Evolutionary conservation across 2,113 vertebrate genomes (phyloP), one percentile per base, ranked within the genome.

Genomic region (Sebastes schlegelii): DNA sequence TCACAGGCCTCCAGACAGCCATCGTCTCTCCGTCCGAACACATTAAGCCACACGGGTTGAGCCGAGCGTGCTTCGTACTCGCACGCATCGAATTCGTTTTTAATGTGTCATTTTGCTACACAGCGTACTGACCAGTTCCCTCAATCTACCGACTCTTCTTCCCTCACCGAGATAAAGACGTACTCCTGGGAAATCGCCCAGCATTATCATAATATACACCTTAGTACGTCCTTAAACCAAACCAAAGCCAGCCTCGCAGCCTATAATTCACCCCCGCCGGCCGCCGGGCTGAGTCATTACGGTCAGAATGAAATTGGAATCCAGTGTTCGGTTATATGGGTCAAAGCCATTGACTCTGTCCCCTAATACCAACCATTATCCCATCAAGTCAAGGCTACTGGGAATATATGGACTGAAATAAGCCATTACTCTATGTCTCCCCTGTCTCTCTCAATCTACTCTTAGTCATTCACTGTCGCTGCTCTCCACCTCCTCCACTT

Each of bases 321-420:
- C 43, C 66, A 21, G 19, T 3, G 68, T 51, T 78, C 0, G 8
- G 46, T 45, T 12, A 8, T 4, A 13, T 42, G 42, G 80, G 66
- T 83, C 80, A 83, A 72, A 17, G 1, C 52, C 66, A 45, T 21
- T 14, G 69, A 52, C 62, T 69, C 49, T 6, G n/a, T 58, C 65
- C 12, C 51, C 11, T 16, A 9, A 43, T 5, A 65, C 11, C 54
- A 4, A 0, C 42, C 40, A 57, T 79, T 79, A 86, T 66, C 60
- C 61, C 61, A 67, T 80, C 42, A 72, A 14, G 42, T 2, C 0
- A 9, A 14, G 23, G 45, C 71, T 72, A 43, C 40, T 43, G 80
- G 5, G 80, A 64, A 49, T 46, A 48, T 5, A 57, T 34, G 61
- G 66, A 13, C 23, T 57, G 49, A 54, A 51, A 64, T 57, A 80